Evolutionary conservation across 2,113 vertebrate species (phyloP).

Genomic region (Pristiophorus japonicus): DNA sequence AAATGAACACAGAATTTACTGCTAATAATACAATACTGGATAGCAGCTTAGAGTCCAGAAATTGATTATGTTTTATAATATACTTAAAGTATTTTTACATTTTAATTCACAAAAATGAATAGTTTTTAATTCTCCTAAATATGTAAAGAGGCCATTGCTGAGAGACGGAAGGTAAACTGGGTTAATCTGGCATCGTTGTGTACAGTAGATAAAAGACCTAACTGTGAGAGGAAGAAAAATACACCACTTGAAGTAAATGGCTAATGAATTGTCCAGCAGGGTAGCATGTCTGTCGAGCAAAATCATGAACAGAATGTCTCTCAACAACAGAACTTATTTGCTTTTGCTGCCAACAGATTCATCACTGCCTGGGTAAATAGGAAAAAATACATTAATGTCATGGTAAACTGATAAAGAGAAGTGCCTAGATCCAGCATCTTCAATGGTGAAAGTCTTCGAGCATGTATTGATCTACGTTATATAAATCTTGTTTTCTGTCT

Average conservation of each 20-base stretch:
- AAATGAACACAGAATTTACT: neutral
- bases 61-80: neutral
- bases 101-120: neutral
- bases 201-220: slow-evolving; percentile 76
- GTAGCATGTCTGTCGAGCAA: slow-evolving; percentile 83
- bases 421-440: slow-evolving; percentile 75
- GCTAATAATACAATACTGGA: neutral
- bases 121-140: neutral
- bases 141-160: neutral
- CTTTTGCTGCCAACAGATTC: slow-evolving; percentile 88
- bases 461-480: slow-evolving; percentile 91
- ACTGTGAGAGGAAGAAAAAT: slow-evolving; percentile 83
- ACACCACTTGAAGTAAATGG: slow-evolving; percentile 76
- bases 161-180: neutral
- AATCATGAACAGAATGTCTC: slow-evolving; percentile 90
- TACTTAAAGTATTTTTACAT: neutral
- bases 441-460: slow-evolving; percentile 81
- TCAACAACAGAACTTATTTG: slow-evolving; percentile 78
- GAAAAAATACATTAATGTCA: slow-evolving; percentile 96
- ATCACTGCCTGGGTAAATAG: slow-evolving; percentile 91
- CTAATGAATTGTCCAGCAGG: slow-evolving; percentile 84
- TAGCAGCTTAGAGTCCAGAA: no score
- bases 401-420: slow-evolving; percentile 94
- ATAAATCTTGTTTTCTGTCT: slow-evolving; percentile 98
- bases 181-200: slow-evolving; percentile 5